Percentiles rank a stretch among this genome's conserved stretches.
phyloP scores from a whole-genome alignment of 2,797 vertebrate genomes.

The Diceros bicornis region DNA sequence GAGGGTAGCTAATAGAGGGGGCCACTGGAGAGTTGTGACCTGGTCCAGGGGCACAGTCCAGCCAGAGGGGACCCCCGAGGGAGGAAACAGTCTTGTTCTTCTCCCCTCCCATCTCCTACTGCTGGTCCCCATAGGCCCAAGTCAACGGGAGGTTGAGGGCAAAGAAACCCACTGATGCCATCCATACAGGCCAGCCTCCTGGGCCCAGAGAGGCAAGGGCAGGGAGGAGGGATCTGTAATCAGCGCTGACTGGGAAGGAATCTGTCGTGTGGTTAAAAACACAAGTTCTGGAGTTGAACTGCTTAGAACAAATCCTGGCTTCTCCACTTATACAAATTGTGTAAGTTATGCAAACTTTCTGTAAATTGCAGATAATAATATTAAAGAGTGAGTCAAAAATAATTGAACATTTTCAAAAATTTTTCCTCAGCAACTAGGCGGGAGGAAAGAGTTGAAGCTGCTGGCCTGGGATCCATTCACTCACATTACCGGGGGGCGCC shows the following conservation, averaged over 20 bases:
- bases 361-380: background rate
- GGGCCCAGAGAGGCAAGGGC: background rate
- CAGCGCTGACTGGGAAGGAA: background rate
- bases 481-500: background rate
- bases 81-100: background rate
- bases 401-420: background rate
- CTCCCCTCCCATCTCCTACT: background rate
- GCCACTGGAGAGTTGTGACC: background rate
- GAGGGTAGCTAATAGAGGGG: background rate
- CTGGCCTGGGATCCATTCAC: background rate
- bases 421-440: background rate
- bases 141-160: background rate
- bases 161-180: background rate
- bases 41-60: background rate
- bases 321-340: background rate
- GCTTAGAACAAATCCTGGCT: background rate
- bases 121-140: background rate
- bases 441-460: background rate
- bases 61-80: background rate
- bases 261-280: background rate
- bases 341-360: background rate
- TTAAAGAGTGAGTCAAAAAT: background rate
- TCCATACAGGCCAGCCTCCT: fast-evolving
- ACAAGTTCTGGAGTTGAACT: background rate
- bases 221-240: background rate